These are phyloP conservation scores for Malurus cyaneus DNA, from an alignment of 2,113 vertebrate species.

Conservation along the genomic window DNA sequence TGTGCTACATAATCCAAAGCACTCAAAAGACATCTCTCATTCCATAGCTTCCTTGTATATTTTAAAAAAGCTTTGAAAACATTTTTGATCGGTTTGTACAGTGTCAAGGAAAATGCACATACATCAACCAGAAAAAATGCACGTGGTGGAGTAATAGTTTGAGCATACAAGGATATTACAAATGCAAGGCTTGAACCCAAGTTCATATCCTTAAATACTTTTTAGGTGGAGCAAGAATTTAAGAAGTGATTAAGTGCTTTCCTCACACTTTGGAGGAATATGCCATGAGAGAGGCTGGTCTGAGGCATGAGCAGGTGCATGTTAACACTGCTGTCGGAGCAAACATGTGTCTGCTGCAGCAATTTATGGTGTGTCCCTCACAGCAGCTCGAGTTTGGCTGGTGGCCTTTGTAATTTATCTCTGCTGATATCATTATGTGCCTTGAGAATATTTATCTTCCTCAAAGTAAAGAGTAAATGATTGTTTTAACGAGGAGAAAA, in stretches of 20 bases:
- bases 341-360: not conserved
- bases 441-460: conserved; percentile 45
- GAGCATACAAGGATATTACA: not conserved
- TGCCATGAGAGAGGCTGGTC: not conserved
- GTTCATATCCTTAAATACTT: not conserved
- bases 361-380: not conserved
- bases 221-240: not conserved
- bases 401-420: conserved; percentile 50
- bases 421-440: conserved; percentile 20
- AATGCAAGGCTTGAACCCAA: not conserved
- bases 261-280: not conserved
- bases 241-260: not conserved
- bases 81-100: not conserved
- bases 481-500: conserved; percentile 37
- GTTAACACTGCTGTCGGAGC: not conserved
- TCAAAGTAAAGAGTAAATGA: conserved; percentile 24
- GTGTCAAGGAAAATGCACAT: not conserved
- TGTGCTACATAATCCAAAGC: not conserved
- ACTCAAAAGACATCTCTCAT: not conserved
- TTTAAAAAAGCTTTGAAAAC: not conserved
- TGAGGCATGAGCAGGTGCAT: conserved; percentile 15
- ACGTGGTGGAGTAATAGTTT: accelerated
- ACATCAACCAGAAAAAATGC: not conserved
- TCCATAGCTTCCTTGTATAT: not conserved
- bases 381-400: not conserved